These are phyloP conservation scores for Nesidiocoris tenuis DNA, from an alignment of 2,888 invertebrate species.

Conservation along the genomic window DNA sequence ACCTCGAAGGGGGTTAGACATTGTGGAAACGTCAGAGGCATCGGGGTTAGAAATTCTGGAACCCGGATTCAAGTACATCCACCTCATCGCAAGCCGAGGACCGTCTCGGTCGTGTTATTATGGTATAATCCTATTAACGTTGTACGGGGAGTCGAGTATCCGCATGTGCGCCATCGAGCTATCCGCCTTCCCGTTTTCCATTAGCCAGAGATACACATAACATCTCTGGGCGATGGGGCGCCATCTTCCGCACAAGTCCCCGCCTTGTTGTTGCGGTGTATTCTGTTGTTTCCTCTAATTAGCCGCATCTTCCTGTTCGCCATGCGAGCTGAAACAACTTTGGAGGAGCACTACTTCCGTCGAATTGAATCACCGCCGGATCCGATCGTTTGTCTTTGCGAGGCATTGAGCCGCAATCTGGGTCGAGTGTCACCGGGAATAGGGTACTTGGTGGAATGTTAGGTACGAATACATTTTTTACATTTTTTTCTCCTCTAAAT, in stretches of 20 bases:
- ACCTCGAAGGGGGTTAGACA: too few relatives aligned
- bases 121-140: background rate
- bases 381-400: too few relatives aligned
- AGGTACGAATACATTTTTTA: too few relatives aligned
- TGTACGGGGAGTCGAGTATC: background rate
- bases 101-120: background rate
- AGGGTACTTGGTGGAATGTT: too few relatives aligned
- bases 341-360: background rate
- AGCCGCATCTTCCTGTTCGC: background rate
- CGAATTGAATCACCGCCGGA: background rate
- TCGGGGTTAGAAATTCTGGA: too few relatives aligned
- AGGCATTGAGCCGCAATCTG: too few relatives aligned
- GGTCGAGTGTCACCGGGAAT: too few relatives aligned
- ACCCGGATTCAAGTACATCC: background rate
- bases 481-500: too few relatives aligned
- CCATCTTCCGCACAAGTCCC: background rate
- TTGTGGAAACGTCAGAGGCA: too few relatives aligned
- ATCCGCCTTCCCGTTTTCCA: background rate
- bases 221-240: background rate
- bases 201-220: background rate
- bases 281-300: background rate
- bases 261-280: background rate
- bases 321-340: background rate
- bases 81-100: background rate
- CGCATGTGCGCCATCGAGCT: background rate